These are phyloP conservation scores for Asarcornis scutulata DNA, from an alignment of 2,113 vertebrate genomes.

Conservation along the genomic window DNA sequence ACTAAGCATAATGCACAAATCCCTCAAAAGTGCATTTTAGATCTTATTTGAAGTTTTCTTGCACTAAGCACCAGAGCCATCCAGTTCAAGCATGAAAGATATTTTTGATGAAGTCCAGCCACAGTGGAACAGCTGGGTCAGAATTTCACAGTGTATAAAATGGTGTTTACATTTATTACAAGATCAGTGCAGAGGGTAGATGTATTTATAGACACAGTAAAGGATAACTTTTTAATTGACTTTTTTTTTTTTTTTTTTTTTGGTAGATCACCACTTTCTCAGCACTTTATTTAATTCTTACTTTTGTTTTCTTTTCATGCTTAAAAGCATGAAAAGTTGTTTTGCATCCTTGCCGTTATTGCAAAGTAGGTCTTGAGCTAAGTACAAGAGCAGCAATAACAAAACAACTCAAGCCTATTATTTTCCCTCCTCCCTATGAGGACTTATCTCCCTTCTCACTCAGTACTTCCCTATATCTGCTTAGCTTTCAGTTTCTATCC, in stretches of 20 bases:
- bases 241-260: background rate
- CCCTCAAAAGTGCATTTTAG: background rate
- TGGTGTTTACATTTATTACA: background rate
- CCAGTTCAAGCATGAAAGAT: background rate
- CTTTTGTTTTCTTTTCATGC: background rate
- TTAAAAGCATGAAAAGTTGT: background rate
- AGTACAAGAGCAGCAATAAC: background rate
- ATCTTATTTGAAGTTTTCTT: background rate
- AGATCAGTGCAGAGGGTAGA: background rate
- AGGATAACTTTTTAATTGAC: background rate
- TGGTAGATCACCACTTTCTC: background rate
- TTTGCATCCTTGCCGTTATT: background rate
- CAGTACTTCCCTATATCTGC: background rate
- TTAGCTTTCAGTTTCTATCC: background rate
- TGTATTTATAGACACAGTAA: background rate
- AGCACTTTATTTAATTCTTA: background rate
- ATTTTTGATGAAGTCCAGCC: background rate
- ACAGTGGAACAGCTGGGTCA: background rate
- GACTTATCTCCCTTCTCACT: background rate
- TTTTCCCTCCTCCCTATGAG: background rate
- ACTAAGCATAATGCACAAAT: background rate
- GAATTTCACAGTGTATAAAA: background rate
- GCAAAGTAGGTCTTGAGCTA: background rate
- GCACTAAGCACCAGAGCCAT: background rate
- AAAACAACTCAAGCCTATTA: background rate